A percentile compares a stretch with the other conserved stretches of the same genome.
These are phyloP conservation scores for Diplodus sargus DNA, from an alignment of 2,797 vertebrate genomes.

Conservation along the genomic window DNA sequence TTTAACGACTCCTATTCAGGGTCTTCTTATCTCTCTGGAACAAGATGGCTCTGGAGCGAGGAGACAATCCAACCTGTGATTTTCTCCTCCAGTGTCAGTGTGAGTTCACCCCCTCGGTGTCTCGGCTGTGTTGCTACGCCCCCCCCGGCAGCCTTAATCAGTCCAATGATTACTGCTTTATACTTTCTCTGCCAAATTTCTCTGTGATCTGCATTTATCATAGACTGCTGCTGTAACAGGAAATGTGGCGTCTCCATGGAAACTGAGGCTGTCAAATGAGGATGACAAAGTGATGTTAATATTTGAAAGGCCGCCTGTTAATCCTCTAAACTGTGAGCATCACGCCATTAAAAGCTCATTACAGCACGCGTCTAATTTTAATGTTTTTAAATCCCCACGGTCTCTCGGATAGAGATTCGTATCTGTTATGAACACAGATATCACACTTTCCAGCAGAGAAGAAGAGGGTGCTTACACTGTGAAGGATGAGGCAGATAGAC, in stretches of 20 bases:
- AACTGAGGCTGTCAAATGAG: conserved; percentile 68
- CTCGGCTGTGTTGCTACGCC: conserved; percentile 7
- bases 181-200: conserved; percentile 33
- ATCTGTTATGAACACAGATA: not conserved
- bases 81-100: not conserved
- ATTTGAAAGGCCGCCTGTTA: conserved; percentile 40
- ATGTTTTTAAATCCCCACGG: conserved; percentile 2
- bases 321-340: conserved; percentile 29
- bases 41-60: not conserved
- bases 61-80: not conserved
- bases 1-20: not conserved
- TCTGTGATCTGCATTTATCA: conserved; percentile 54
- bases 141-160: conserved; percentile 16
- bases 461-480: not conserved
- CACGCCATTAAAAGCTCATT: conserved; percentile 24
- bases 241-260: conserved; percentile 76
- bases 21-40: not conserved
- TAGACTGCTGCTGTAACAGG: conserved; percentile 39
- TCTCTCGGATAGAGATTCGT: not conserved
- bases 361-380: conserved; percentile 24
- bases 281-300: conserved; percentile 61
- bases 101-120: not conserved
- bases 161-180: conserved; percentile 27
- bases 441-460: not conserved
- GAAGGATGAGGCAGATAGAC: not conserved